These are phyloP conservation scores for Trimorus sp. DNA, from an alignment of 2,888 invertebrate species.

Conservation along the genomic window DNA sequence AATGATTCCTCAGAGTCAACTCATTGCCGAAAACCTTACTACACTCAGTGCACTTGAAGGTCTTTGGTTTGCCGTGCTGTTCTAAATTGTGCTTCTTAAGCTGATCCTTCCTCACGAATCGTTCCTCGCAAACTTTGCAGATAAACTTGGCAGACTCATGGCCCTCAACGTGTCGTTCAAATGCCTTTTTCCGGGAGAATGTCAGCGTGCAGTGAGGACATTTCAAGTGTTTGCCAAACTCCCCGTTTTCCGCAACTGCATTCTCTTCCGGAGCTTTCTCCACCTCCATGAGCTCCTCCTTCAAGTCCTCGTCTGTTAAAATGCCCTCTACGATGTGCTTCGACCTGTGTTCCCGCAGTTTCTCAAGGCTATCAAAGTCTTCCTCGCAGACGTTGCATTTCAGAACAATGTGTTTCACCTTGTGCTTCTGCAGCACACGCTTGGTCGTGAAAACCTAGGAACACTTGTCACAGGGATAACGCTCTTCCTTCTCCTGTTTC, in stretches of 20 bases:
- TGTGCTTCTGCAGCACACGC: conserved; percentile 71
- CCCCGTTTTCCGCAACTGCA: neutral
- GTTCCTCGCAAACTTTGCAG: conserved; percentile 75
- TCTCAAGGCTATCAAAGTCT: conserved; percentile 74
- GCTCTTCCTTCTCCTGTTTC: conserved; percentile 18
- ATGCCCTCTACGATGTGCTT: conserved; percentile 77
- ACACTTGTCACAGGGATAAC: conserved; percentile 71
- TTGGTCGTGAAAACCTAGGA: conserved; percentile 70
- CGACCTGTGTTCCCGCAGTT: conserved; percentile 72
- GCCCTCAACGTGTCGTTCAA: conserved; percentile 71
- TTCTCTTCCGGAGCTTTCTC: neutral
- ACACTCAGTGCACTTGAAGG: conserved; percentile 78
- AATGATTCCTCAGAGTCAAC: conserved; percentile 78
- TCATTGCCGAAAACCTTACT: conserved; percentile 78
- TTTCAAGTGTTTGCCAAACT: conserved; percentile 63
- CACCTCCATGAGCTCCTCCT: conserved; percentile 60
- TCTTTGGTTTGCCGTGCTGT: conserved; percentile 71
- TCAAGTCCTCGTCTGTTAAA: conserved; percentile 74
- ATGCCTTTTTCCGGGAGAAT: conserved; percentile 71
- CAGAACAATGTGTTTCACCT: conserved; percentile 66
- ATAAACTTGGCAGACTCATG: conserved; percentile 69
- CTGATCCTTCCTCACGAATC: conserved; percentile 74
- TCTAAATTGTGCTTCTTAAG: conserved; percentile 74
- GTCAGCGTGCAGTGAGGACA: conserved; percentile 72
- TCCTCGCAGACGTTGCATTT: conserved; percentile 76